These are phyloP conservation scores for Cotesia congregata DNA, from an alignment of 2,888 invertebrate genomes.

Conservation along the genomic window DNA sequence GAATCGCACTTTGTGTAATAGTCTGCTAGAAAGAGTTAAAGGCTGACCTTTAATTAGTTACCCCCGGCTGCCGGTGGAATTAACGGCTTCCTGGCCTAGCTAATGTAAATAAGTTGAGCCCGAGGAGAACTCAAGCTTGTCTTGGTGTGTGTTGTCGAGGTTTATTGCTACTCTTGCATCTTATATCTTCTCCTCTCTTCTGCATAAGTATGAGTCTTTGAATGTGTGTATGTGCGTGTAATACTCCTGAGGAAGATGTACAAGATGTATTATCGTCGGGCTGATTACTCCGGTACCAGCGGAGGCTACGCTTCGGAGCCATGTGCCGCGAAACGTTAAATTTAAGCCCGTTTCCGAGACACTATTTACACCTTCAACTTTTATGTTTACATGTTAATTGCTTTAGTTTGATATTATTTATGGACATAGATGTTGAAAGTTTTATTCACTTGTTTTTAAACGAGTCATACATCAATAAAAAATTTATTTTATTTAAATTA, in stretches of 20 bases:
- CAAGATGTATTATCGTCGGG: conserved; percentile 53
- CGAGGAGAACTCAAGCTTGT: neutral
- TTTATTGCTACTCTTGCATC: conserved; percentile 35
- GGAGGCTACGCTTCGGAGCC: conserved; percentile 35
- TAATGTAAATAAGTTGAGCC: conserved; percentile 63
- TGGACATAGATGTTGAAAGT: conserved; percentile 18
- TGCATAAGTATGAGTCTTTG: conserved; percentile 10
- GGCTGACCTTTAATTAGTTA: conserved; percentile 67
- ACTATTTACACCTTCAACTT: conserved; percentile 9
- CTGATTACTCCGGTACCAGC: conserved; percentile 54
- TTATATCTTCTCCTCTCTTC: conserved; percentile 30
- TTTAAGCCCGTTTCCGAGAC: conserved; percentile 21
- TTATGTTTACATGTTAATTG: conserved; percentile 46
- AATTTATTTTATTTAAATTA: too few relatives aligned
- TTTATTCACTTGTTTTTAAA: too few relatives aligned
- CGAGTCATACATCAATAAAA: too few relatives aligned
- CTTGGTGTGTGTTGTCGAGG: conserved; percentile 35
- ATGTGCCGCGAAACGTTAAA: conserved; percentile 32
- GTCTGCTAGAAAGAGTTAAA: conserved; percentile 9
- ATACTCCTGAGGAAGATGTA: conserved; percentile 32
- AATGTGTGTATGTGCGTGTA: too few relatives aligned
- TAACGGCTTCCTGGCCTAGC: conserved; percentile 65
- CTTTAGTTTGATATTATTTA: neutral
- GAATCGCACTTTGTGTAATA: conserved; percentile 6
- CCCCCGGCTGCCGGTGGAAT: conserved; percentile 58